Conservation (phyloP, 2,113 vertebrate genomes). For the Sitta europaea region DNA sequence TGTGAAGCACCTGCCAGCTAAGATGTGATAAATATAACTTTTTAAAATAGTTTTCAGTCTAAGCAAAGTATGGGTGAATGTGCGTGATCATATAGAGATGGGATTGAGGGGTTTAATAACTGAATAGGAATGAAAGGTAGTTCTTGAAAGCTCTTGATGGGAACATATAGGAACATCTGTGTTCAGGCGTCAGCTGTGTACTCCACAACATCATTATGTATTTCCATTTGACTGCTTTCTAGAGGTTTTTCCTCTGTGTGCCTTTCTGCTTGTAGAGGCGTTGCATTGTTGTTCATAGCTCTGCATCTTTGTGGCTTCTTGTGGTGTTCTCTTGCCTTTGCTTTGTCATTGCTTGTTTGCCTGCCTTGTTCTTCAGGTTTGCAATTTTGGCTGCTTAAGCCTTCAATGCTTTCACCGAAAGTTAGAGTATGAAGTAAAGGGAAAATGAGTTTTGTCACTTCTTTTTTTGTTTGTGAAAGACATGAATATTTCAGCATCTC, state of each 20-base stretch:
- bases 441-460: background rate
- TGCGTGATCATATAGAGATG: fast-evolving
- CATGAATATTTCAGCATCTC: background rate
- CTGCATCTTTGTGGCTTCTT: background rate
- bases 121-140: background rate
- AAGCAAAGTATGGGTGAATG: background rate
- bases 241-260: background rate
- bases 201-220: background rate
- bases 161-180: background rate
- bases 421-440: background rate
- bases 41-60: background rate
- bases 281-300: background rate
- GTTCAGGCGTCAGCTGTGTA: background rate
- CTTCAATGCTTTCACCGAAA: background rate
- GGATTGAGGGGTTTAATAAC: background rate
- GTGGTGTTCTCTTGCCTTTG: background rate
- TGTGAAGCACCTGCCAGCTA: background rate
- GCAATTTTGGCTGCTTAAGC: background rate
- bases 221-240: background rate
- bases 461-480: background rate
- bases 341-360: background rate
- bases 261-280: background rate
- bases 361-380: background rate
- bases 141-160: background rate
- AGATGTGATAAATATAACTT: background rate